Evolutionary conservation across 1,140 invertebrate genomes (phyloP).

Genomic region (Chironomus striatipennis): DNA sequence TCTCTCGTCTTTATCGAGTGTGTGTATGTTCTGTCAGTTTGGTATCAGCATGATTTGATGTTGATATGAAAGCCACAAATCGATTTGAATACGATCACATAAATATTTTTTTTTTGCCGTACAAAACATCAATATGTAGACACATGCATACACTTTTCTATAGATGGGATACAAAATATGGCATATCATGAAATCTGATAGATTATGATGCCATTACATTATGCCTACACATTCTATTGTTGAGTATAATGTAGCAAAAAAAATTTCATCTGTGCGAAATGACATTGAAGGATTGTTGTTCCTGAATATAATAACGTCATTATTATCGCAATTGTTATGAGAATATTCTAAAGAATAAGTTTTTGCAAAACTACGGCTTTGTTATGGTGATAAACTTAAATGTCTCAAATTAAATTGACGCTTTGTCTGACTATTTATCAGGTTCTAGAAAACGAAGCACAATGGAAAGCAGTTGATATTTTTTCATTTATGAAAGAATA

Average conservation of each 20-base stretch:
- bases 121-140: not conserved
- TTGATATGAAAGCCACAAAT: not conserved
- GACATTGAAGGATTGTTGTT: not conserved
- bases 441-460: not conserved
- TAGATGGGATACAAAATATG: not conserved
- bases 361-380: too few species aligned
- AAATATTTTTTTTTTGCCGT: not conserved
- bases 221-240: not conserved
- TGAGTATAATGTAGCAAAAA: not conserved
- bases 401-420: not conserved
- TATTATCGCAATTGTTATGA: not conserved
- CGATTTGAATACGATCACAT: not conserved
- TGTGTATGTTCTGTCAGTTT: too few species aligned
- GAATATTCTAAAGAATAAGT: too few species aligned
- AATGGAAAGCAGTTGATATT: too few species aligned
- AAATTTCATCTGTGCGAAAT: not conserved
- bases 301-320: not conserved
- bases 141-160: not conserved
- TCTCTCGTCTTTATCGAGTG: not conserved
- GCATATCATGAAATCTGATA: not conserved
- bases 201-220: conserved; percentile 13
- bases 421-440: not conserved
- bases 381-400: too few species aligned
- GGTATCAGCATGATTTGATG: not conserved
- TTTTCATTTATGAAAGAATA: too few species aligned